Evolutionary conservation across 2,797 vertebrate genomes (phyloP), one percentile per base, ranked within the genome.

Genomic region (Phyllotis vaccarum): DNA sequence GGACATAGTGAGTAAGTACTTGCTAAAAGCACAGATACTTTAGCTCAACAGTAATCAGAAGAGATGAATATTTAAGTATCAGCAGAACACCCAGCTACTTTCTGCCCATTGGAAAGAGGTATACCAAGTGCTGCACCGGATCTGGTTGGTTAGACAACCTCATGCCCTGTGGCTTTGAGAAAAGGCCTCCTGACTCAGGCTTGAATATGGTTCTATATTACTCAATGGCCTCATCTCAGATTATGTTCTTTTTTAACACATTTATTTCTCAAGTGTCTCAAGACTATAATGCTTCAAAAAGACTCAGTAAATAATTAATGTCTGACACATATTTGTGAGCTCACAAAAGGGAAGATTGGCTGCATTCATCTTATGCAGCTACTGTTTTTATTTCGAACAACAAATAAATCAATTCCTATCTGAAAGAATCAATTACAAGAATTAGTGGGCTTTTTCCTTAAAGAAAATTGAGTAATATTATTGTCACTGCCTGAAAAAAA

Each of bases 41-140:
- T 24, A 68, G 37, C 22, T 94, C 40, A 93, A 29, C 10, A 56
- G 66, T 93, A 88, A 64, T 88, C 27, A 89, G 49, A 64, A 80
- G 80, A 93, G 86, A 78, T 49, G 37, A 22, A 1, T 37, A 62
- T 62, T 60, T 60, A 76, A 66, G 22, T 91, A 37, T 46, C 52
- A 68, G 12, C 40, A 37, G 62, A 6, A 46, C 37, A 64, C 27
- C 31, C 62, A 34, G 56, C 12, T 34, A 46, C 27, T 75, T 43
- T 43, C 40, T 75, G 49, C 43, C 5, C 5, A 43, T 79, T 78
- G 49, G 29, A 92, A 75, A 49, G 52, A 62, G 7, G 64, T 86
- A 76, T 72, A 43, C 19, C 17, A 82, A 72, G 56, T 31, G 7
- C 49, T 17, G 21, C 24, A 8, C 43, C 70, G n/a, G 21, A 52